Conservation (phyloP, 2,797 vertebrate species). For the Perodicticus potto region DNA sequence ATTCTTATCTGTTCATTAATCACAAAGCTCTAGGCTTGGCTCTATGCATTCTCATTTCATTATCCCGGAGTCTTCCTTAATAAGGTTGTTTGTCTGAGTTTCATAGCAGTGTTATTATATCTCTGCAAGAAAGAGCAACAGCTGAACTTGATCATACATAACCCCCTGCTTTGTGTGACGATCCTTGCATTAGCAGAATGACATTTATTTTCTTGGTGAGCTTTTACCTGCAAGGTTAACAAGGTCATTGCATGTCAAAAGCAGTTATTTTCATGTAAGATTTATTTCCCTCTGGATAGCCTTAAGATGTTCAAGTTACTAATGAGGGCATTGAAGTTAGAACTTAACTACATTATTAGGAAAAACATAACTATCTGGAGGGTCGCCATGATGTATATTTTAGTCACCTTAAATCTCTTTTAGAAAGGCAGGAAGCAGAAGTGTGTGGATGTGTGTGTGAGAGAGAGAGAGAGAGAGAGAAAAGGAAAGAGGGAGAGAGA, state of each 20-base stretch:
- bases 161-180: background rate
- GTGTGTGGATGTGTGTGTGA: rapidly evolving
- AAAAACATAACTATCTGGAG: constrained; percentile 44
- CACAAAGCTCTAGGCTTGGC: no score
- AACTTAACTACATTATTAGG: constrained; percentile 46
- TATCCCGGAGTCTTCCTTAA: background rate
- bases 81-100: background rate
- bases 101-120: background rate
- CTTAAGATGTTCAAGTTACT: constrained; percentile 66
- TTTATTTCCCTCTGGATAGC: constrained; percentile 53
- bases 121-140: background rate
- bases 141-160: constrained; percentile 40
- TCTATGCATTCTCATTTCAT: background rate
- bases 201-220: constrained; percentile 60
- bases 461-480: no score
- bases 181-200: background rate
- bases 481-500: no score
- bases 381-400: background rate
- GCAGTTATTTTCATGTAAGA: constrained; percentile 53
- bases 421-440: background rate
- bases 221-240: constrained; percentile 67
- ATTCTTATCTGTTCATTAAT: background rate
- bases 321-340: constrained; percentile 67
- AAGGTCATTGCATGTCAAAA: constrained; percentile 55
- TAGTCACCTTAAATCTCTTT: constrained; percentile 33